Evolutionary conservation across 2,888 invertebrate species (phyloP).

Genomic region (Halictus quadricinctus): DNA sequence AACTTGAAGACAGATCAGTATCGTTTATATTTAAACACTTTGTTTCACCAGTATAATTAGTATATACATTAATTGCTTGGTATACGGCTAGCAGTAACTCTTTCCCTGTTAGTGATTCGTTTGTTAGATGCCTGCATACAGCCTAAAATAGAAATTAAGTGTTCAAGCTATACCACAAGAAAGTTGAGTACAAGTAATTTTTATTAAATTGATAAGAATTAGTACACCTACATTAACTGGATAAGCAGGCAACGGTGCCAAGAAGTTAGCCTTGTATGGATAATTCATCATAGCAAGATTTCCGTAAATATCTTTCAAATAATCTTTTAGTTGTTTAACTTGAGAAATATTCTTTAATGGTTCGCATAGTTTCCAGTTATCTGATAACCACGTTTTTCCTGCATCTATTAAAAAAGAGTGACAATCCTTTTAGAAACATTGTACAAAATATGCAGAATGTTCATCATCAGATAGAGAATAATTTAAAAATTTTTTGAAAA

Average conservation of each 20-base stretch:
- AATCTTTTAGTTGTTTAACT: constrained; percentile 86
- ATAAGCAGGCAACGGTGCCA: constrained; percentile 92
- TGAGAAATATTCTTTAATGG: constrained; percentile 86
- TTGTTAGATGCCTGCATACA: constrained; percentile 83
- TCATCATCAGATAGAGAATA: background rate
- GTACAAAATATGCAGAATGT: background rate
- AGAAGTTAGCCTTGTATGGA: constrained; percentile 93
- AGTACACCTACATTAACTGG: constrained; percentile 86
- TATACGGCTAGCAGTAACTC: constrained; percentile 84
- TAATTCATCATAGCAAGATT: constrained; percentile 98
- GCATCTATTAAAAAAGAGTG: constrained; percentile 81
- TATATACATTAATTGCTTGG: constrained; percentile 89
- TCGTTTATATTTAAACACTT: constrained; percentile 88
- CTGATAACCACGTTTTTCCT: constrained; percentile 88
- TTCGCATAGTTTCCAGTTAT: constrained; percentile 90
- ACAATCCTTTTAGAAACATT: background rate
- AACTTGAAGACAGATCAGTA: constrained; percentile 81
- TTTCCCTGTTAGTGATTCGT: constrained; percentile 69
- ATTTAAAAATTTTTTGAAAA: background rate
- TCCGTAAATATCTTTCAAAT: constrained; percentile 88
- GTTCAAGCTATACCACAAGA: background rate
- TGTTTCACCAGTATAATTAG: constrained; percentile 90
- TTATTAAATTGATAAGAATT: background rate
- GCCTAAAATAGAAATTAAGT: constrained; percentile 79
- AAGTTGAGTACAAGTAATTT: background rate